Conservation (phyloP, 1,140 invertebrate species). For the Ceratina japonica region DNA sequence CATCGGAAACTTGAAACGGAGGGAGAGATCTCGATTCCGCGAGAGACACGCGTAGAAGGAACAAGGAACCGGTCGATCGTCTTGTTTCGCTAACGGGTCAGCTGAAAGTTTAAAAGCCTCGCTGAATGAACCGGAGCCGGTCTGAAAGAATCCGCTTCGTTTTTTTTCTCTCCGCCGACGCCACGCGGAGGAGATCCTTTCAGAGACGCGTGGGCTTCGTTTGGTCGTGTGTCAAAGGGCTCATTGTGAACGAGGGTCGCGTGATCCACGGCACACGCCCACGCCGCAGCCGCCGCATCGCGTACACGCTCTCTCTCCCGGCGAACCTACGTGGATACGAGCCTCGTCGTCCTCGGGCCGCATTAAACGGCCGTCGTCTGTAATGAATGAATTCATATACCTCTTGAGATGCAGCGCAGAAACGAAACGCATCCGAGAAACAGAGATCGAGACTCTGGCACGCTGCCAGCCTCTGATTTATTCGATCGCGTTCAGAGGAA, state of each 20-base stretch:
- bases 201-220: conserved; percentile 59
- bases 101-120: conserved; percentile 60
- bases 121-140: conserved; percentile 35
- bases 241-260: conserved; percentile 66
- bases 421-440: background rate
- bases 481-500: too few species aligned
- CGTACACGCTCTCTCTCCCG: conserved; percentile 24
- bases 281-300: conserved; percentile 42
- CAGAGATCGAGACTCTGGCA: background rate
- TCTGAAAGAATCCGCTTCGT: conserved; percentile 41
- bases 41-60: conserved; percentile 1
- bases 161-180: conserved; percentile 18
- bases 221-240: conserved; percentile 64
- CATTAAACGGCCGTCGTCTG: conserved; percentile 23
- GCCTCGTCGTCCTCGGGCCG: background rate
- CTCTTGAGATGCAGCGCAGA: background rate
- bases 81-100: conserved; percentile 40
- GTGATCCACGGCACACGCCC: conserved; percentile 66
- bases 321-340: conserved; percentile 7
- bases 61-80: conserved; percentile 28
- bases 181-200: conserved; percentile 41
- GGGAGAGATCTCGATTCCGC: conserved; percentile 12
- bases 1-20: conserved; percentile 28
- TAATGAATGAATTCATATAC: conserved; percentile 47
- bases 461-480: too few species aligned